Conservation (phyloP, 2,888 invertebrate genomes). For the Holacanthella duospinosa region DNA sequence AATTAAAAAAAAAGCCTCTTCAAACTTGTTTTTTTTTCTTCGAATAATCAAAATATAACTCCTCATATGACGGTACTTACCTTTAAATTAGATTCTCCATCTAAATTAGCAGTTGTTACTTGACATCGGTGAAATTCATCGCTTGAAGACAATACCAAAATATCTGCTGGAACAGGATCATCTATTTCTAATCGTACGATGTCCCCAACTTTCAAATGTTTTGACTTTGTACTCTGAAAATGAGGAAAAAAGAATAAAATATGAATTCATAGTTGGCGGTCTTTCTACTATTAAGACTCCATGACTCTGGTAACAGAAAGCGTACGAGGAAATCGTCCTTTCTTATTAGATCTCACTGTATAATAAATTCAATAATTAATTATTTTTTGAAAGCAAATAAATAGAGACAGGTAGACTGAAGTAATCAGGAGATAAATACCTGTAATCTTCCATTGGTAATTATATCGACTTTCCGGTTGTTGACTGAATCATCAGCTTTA, state of each 20-base stretch:
- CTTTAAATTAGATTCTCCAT: conserved; percentile 70
- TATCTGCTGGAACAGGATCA: conserved; percentile 69
- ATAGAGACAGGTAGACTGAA: too few species aligned
- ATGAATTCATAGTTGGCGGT: too few species aligned
- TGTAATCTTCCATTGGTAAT: conserved; percentile 44
- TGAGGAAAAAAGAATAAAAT: conserved; percentile 22
- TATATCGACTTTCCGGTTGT: conserved; percentile 54
- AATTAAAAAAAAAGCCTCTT: too few species aligned
- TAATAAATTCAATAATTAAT: too few species aligned
- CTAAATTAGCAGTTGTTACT: conserved; percentile 75
- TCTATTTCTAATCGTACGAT: conserved; percentile 61
- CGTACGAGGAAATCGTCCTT: too few species aligned
- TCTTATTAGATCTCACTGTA: too few species aligned
- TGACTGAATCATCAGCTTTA: conserved; percentile 61
- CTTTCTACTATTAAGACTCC: too few species aligned
- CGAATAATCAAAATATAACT: not conserved
- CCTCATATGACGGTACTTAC: too few species aligned
- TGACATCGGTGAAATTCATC: conserved; percentile 60
- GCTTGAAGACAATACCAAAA: conserved; percentile 60
- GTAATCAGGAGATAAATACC: conserved; percentile 38
- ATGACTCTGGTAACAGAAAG: too few species aligned
- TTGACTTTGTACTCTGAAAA: conserved; percentile 51
- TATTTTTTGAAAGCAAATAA: too few species aligned
- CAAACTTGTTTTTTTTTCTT: too few species aligned
- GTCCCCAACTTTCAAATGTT: conserved; percentile 63